Conservation (phyloP, 2,113 vertebrate genomes). For the Pseudois nayaur region DNA sequence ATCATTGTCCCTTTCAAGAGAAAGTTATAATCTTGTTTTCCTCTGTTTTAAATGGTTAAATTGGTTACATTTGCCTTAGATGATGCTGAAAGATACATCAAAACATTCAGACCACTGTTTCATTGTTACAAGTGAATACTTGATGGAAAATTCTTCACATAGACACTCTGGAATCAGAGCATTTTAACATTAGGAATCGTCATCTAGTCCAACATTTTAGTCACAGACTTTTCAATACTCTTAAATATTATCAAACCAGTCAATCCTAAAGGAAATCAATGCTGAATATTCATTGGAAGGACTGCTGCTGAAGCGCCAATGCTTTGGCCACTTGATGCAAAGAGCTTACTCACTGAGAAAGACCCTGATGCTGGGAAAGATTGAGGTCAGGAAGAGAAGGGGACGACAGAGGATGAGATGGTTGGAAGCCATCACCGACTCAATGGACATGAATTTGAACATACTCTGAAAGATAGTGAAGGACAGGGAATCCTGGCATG, state of each 20-base stretch:
- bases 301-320: not conserved
- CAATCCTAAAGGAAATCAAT: not conserved
- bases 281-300: not conserved
- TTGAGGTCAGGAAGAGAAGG: not conserved
- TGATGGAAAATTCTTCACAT: not conserved
- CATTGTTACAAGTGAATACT: not conserved
- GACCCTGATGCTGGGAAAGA: not conserved
- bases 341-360: not conserved
- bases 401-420: not conserved
- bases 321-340: not conserved
- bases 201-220: not conserved
- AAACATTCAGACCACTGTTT: not conserved
- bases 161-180: not conserved
- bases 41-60: not conserved
- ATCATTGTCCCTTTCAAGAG: not conserved
- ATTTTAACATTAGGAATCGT: not conserved
- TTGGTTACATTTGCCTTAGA: not conserved
- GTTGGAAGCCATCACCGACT: not conserved
- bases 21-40: not conserved
- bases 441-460: not conserved
- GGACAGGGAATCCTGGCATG: not conserved
- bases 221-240: not conserved
- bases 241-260: not conserved
- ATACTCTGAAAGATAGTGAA: not conserved
- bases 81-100: not conserved